phyloP scores from a whole-genome alignment of 2,888 invertebrate genomes.

The Agriopis marginaria region DNA sequence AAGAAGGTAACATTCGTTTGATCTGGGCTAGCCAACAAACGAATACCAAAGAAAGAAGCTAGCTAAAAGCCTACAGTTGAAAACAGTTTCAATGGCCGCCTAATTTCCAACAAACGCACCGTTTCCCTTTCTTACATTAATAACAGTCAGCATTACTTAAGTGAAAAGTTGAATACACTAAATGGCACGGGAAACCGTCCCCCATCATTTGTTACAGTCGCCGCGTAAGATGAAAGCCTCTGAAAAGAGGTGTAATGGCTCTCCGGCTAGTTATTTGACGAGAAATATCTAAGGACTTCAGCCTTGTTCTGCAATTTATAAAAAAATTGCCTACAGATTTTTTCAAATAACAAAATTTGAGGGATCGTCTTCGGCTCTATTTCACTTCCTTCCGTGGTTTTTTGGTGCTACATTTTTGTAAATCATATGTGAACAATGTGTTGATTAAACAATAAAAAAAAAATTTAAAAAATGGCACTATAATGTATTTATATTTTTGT shows the following conservation, averaged over 20 bases:
- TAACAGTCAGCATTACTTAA: slow-evolving; percentile 49
- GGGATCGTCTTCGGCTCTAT: no score
- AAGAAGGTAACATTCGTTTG: neutral
- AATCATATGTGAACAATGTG: no score
- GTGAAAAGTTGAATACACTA: slow-evolving; percentile 57
- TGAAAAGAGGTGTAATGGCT: slow-evolving; percentile 9
- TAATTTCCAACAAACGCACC: slow-evolving; percentile 32
- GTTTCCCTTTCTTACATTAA: slow-evolving; percentile 39
- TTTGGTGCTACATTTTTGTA: no score
- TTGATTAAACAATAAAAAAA: no score
- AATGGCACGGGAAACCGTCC: slow-evolving; percentile 49
- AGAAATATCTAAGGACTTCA: neutral
- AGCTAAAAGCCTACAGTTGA: neutral
- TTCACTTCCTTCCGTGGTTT: no score
- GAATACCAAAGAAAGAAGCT: neutral
- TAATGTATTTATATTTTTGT: no score
- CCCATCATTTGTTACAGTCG: slow-evolving; percentile 79
- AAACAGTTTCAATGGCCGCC: slow-evolving; percentile 15
- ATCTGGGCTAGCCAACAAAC: neutral
- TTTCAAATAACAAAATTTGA: no score
- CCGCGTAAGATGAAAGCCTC: slow-evolving; percentile 78
- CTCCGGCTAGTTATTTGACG: slow-evolving; percentile 17
- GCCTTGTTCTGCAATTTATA: no score
- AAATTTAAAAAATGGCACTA: no score
- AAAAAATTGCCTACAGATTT: no score